phyloP scores from a whole-genome alignment of 2,797 vertebrate species.

The Pterois miles region DNA sequence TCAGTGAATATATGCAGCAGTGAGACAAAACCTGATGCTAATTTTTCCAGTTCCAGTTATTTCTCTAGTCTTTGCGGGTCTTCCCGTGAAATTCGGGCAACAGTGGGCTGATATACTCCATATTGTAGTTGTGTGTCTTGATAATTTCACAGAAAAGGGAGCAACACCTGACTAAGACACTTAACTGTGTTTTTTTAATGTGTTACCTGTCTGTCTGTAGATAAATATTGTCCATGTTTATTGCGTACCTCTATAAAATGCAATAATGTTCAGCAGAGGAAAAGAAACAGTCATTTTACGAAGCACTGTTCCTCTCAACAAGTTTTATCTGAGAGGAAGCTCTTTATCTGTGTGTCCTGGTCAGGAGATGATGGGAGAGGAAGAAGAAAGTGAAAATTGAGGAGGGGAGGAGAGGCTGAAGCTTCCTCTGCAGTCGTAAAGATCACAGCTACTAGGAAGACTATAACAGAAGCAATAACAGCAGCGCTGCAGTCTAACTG shows the following conservation, averaged over 20 bases:
- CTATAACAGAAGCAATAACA: not conserved
- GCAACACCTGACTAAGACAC: not conserved
- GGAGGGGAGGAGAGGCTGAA: conserved; percentile 43
- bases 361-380: conserved; percentile 50
- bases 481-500: not conserved
- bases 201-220: not conserved
- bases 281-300: conserved; percentile 42
- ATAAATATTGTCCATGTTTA: not conserved
- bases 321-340: conserved; percentile 68
- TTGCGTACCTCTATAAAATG: not conserved
- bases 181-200: not conserved
- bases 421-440: conserved; percentile 65
- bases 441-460: conserved; percentile 49
- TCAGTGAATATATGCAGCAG: too few relatives aligned
- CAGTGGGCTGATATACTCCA: too few relatives aligned
- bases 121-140: too few relatives aligned
- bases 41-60: too few relatives aligned
- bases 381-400: conserved; percentile 54
- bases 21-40: too few relatives aligned
- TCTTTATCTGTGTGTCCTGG: conserved; percentile 61
- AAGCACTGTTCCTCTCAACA: conserved; percentile 34
- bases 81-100: too few relatives aligned
- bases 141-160: too few relatives aligned
- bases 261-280: not conserved
- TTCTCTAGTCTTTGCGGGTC: too few relatives aligned